phyloP scores from a whole-genome alignment of 2,888 invertebrate genomes.

The Hypolimnas misippus region DNA sequence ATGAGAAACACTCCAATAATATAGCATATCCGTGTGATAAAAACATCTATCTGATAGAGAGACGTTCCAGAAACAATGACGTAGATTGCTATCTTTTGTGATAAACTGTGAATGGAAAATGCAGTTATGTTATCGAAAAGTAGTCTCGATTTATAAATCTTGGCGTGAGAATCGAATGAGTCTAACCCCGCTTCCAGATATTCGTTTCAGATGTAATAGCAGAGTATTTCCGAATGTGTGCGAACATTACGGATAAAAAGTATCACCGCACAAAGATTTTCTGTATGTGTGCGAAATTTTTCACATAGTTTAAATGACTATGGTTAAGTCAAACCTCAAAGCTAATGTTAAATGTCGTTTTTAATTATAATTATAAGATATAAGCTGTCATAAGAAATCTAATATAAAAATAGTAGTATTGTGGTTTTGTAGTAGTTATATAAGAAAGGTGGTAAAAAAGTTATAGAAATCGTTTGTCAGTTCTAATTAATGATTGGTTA shows the following conservation, averaged over 20 bases:
- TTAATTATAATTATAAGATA: too few species aligned
- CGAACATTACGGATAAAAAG: neutral
- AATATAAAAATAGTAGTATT: too few species aligned
- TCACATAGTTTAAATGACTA: too few species aligned
- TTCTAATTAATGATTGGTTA: too few species aligned
- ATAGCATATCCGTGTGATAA: constrained; percentile 33
- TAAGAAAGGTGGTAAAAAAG: too few species aligned
- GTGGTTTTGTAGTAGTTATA: too few species aligned
- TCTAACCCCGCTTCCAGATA: neutral
- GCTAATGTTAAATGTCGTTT: too few species aligned
- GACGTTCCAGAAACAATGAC: constrained; percentile 26
- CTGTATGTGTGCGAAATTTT: too few species aligned
- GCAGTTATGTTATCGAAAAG: constrained; percentile 22
- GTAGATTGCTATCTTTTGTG: constrained; percentile 22
- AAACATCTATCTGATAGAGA: constrained; percentile 27
- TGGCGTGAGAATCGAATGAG: constrained; percentile 13
- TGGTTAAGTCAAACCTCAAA: too few species aligned
- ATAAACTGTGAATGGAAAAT: constrained; percentile 26
- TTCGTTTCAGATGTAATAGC: neutral
- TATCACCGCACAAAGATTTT: too few species aligned
- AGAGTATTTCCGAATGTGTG: neutral
- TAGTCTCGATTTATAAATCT: constrained; percentile 17
- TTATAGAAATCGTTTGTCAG: too few species aligned
- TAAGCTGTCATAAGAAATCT: too few species aligned
- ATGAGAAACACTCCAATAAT: constrained; percentile 33